These are phyloP conservation scores for Parthenolecanium corni DNA, from an alignment of 2,888 invertebrate genomes.

Conservation along the genomic window DNA sequence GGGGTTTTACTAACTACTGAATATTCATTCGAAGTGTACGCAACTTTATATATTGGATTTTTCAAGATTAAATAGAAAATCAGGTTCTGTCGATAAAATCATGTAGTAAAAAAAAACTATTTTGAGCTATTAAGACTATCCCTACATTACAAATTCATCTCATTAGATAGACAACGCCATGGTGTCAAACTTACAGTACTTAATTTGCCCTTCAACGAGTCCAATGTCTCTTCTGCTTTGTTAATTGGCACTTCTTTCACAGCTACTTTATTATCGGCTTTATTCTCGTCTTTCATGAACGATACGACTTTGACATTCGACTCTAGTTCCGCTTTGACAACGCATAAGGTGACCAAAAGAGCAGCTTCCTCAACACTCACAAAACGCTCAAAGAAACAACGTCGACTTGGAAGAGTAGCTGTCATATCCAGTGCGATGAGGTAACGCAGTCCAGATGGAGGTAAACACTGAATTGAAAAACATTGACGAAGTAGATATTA, in stretches of 20 bases:
- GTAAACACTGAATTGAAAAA: constrained; percentile 8
- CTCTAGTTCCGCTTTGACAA: constrained; percentile 23
- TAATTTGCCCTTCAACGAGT: constrained; percentile 9
- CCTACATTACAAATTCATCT: too few relatives aligned
- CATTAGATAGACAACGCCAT: too few relatives aligned
- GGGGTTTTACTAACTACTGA: too few relatives aligned
- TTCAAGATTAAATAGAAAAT: too few relatives aligned
- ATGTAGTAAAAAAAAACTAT: too few relatives aligned
- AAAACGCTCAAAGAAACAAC: constrained; percentile 11
- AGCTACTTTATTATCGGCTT: not conserved
- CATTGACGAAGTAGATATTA: not conserved
- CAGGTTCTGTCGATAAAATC: too few relatives aligned
- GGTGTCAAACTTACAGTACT: not conserved
- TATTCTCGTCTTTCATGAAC: constrained; percentile 4
- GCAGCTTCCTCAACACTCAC: constrained; percentile 28
- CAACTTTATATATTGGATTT: too few relatives aligned
- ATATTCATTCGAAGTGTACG: too few relatives aligned
- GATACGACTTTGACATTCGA: constrained; percentile 15
- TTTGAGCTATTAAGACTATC: too few relatives aligned
- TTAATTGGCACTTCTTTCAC: constrained; percentile 12
- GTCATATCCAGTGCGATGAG: constrained; percentile 27
- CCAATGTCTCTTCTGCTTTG: constrained; percentile 8
- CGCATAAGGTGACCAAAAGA: constrained; percentile 24
- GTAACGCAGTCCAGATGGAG: constrained; percentile 20
- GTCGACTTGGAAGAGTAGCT: not conserved